Conservation (phyloP, 2,888 invertebrate genomes). For the Callosobruchus maculatus region DNA sequence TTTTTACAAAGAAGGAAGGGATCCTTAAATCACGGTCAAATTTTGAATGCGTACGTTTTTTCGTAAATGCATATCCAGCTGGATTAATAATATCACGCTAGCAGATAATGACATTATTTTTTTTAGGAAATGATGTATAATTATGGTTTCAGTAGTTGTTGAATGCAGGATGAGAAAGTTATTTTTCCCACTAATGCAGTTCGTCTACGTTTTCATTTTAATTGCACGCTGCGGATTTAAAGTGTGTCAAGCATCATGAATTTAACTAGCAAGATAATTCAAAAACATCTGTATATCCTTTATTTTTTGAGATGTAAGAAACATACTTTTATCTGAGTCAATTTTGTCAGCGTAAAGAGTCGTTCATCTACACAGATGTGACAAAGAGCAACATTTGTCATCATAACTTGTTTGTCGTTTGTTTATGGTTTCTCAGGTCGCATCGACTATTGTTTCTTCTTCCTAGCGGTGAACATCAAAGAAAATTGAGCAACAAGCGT, state of each 20-base stretch:
- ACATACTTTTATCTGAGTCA: too few species aligned
- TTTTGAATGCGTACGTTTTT: neutral
- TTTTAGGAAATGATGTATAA: neutral
- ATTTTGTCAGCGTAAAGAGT: too few species aligned
- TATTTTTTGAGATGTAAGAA: too few species aligned
- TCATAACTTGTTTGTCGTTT: too few species aligned
- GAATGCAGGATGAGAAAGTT: neutral
- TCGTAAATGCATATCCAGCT: neutral
- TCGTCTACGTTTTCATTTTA: neutral
- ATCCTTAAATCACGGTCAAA: slow-evolving; percentile 7
- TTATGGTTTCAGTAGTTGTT: neutral
- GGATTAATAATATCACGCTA: neutral
- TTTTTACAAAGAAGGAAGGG: slow-evolving; percentile 39
- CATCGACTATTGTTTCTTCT: too few species aligned
- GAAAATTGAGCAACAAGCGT: too few species aligned
- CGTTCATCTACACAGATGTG: too few species aligned
- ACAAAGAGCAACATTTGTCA: too few species aligned
- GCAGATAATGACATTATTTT: neutral
- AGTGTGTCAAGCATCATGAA: neutral
- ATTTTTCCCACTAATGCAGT: neutral
- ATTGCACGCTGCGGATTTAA: neutral
- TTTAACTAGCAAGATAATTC: too few species aligned
- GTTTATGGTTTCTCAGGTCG: too few species aligned
- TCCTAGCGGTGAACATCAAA: too few species aligned
- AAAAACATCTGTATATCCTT: too few species aligned